These are phyloP conservation scores for Columba livia DNA, from an alignment of 2,113 vertebrate genomes.

Conservation along the genomic window DNA sequence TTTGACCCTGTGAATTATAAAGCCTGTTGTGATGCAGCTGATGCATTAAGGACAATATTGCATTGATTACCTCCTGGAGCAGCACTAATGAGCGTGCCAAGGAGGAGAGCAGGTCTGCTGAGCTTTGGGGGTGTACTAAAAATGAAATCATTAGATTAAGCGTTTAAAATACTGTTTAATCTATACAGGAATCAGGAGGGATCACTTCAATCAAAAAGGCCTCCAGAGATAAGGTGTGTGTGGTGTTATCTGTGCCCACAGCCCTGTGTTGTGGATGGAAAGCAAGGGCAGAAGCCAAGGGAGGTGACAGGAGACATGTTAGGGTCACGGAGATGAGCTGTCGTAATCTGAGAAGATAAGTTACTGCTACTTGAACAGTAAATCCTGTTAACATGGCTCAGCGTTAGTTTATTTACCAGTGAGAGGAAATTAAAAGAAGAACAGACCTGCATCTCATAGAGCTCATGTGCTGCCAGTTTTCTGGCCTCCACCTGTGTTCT, in stretches of 20 bases:
- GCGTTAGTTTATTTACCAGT: neutral
- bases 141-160: neutral
- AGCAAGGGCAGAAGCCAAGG: neutral
- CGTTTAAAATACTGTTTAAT: neutral
- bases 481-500: neutral
- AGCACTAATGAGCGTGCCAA: neutral
- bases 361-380: neutral
- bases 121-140: neutral
- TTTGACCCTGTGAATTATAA: conserved; percentile 6
- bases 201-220: neutral
- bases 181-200: neutral
- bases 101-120: neutral
- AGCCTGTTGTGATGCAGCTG: neutral
- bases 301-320: neutral
- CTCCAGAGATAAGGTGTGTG: neutral
- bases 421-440: neutral
- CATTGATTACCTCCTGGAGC: conserved; percentile 16
- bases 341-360: neutral
- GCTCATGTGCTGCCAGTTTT: neutral
- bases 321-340: neutral
- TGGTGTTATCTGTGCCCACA: neutral
- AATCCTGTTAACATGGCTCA: neutral
- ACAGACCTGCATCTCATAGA: neutral
- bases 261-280: neutral
- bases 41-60: conserved; percentile 26